A percentile compares a stretch with the other conserved stretches of the same genome.
Conservation (phyloP, 2,113 vertebrate species). For the Notechis scutatus region DNA sequence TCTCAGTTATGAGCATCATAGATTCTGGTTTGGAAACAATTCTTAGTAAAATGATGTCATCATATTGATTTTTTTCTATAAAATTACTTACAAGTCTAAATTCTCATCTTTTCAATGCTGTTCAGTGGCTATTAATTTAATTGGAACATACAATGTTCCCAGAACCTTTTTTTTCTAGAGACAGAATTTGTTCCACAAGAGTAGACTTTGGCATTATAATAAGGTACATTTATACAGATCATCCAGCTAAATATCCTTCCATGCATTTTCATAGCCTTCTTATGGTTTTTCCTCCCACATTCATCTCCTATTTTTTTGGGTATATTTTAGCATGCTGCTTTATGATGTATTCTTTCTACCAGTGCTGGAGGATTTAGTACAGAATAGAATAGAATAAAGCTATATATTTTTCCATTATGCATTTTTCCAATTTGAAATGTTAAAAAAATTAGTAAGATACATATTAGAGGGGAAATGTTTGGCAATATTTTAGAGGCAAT, state of each 20-base stretch:
- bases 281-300: fast-evolving
- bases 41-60: slow-evolving; percentile 13
- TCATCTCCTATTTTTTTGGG: background rate
- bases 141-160: background rate
- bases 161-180: background rate
- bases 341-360: background rate
- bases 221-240: background rate
- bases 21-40: slow-evolving; percentile 24
- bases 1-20: slow-evolving; percentile 2
- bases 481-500: background rate
- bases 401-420: background rate
- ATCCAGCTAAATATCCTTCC: background rate
- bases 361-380: background rate
- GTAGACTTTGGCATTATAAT: background rate
- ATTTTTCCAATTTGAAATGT: background rate
- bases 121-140: slow-evolving; percentile 33
- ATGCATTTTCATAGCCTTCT: background rate
- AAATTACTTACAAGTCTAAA: slow-evolving; percentile 15
- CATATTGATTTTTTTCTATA: slow-evolving; percentile 30
- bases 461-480: background rate
- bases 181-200: background rate
- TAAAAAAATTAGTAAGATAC: background rate
- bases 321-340: background rate
- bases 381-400: background rate
- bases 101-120: slow-evolving; percentile 9